These are phyloP conservation scores for Polia nebulosa DNA, from an alignment of 2,888 invertebrate species.

Conservation along the genomic window DNA sequence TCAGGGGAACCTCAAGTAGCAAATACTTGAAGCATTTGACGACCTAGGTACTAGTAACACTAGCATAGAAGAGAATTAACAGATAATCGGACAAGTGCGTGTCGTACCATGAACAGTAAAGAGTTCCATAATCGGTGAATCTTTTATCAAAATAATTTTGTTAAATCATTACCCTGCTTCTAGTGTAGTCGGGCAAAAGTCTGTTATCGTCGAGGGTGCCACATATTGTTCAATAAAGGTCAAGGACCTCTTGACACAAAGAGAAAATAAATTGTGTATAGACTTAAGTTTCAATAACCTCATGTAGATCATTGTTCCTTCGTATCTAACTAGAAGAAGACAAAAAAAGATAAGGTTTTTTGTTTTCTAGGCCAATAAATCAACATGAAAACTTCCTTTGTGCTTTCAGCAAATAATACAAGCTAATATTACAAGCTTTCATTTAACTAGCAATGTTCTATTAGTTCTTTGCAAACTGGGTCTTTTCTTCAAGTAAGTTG, in stretches of 20 bases:
- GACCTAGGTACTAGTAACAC: too few species aligned
- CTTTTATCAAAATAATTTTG: background rate
- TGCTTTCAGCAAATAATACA: conserved; percentile 1
- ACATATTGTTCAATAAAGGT: background rate
- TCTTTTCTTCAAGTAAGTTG: background rate
- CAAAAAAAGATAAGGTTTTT: background rate
- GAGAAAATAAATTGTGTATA: background rate
- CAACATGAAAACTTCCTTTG: conserved; percentile 5
- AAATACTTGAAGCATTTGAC: too few species aligned
- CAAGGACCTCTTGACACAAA: background rate
- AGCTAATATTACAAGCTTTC: too few species aligned
- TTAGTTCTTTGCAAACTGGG: background rate
- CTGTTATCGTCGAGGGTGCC: background rate
- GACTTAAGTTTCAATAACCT: background rate
- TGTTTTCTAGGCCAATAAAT: conserved; percentile 11
- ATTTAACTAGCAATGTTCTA: too few species aligned
- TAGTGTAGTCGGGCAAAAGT: too few species aligned
- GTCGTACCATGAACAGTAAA: too few species aligned
- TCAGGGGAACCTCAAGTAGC: too few species aligned
- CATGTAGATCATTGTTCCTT: background rate
- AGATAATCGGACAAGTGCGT: too few species aligned
- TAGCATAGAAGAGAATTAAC: too few species aligned
- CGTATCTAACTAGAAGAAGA: background rate
- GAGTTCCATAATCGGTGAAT: too few species aligned
- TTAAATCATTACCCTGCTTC: too few species aligned